These are phyloP conservation scores for Plotosus lineatus DNA, from an alignment of 2,113 vertebrate genomes.

Conservation along the genomic window DNA sequence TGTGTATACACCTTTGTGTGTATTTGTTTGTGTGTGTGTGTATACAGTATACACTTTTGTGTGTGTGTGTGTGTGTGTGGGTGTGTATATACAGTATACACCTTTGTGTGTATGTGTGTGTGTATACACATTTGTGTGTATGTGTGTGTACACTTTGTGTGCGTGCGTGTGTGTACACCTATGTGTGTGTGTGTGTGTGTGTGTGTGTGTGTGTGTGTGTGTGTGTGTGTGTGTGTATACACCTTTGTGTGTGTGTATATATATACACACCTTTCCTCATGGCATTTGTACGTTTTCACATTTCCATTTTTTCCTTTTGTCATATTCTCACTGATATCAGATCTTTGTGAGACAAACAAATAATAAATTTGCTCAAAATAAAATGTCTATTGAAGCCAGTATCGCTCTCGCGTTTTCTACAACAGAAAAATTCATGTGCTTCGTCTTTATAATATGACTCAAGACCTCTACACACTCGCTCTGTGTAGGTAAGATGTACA, in stretches of 20 bases:
- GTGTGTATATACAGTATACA: too few relatives aligned
- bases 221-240: constrained; percentile 8
- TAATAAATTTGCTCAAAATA: not conserved
- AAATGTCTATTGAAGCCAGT: constrained; percentile 5
- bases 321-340: not conserved
- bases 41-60: too few relatives aligned
- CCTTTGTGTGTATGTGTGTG: too few relatives aligned
- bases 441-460: not conserved
- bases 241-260: too few relatives aligned
- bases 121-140: constrained; percentile 15
- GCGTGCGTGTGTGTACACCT: constrained; percentile 13
- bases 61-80: constrained; percentile 13
- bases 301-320: constrained; percentile 25
- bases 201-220: not conserved
- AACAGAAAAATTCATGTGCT: not conserved
- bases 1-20: too few relatives aligned
- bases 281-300: constrained; percentile 18
- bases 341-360: not conserved
- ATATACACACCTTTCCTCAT: not conserved
- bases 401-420: not conserved
- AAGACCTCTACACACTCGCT: not conserved
- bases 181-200: too few relatives aligned
- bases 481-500: not conserved
- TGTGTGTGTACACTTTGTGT: not conserved
- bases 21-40: constrained; percentile 22